Evolutionary conservation across 1,140 invertebrate species (phyloP).

Genomic region (Musca vetustissima): DNA sequence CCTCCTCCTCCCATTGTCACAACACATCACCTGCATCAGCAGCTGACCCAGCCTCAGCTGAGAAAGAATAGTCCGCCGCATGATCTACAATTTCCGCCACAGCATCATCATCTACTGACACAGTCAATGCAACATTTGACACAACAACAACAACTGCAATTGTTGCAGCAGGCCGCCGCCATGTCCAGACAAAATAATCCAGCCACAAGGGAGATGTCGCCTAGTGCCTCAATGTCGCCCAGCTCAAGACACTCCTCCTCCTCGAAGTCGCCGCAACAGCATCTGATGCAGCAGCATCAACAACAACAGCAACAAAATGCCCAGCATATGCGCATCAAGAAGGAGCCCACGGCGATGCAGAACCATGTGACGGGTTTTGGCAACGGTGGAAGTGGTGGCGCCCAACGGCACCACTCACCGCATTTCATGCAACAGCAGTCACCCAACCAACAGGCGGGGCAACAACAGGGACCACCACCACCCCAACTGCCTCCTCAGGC

Average conservation of each 20-base stretch:
- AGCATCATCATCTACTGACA: constrained; percentile 51
- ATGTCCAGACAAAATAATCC: constrained; percentile 58
- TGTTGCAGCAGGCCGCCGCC: constrained; percentile 48
- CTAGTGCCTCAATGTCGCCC: constrained; percentile 54
- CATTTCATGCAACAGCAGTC: constrained; percentile 40
- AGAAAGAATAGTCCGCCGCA: constrained; percentile 50
- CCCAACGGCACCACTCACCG: constrained; percentile 42
- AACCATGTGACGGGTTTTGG: constrained; percentile 31
- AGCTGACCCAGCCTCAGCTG: constrained; percentile 48
- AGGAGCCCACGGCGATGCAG: constrained; percentile 55
- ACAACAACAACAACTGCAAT: constrained; percentile 46
- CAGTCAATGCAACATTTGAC: constrained; percentile 54
- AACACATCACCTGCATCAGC: constrained; percentile 51
- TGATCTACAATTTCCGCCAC: constrained; percentile 49
- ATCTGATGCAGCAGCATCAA: constrained; percentile 54
- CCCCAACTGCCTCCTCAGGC: constrained; percentile 35
- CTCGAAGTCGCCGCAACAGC: constrained; percentile 56
- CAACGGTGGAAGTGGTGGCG: constrained; percentile 36
- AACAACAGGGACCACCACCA: constrained; percentile 50
- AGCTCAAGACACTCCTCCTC: constrained; percentile 59
- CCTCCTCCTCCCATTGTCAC: constrained; percentile 45
- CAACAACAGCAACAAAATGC: constrained; percentile 57
- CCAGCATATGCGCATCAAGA: constrained; percentile 56
- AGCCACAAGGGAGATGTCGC: constrained; percentile 40
- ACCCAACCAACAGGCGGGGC: constrained; percentile 42